phyloP scores from a whole-genome alignment of 1,140 invertebrate species.

The Papilio xuthus region DNA sequence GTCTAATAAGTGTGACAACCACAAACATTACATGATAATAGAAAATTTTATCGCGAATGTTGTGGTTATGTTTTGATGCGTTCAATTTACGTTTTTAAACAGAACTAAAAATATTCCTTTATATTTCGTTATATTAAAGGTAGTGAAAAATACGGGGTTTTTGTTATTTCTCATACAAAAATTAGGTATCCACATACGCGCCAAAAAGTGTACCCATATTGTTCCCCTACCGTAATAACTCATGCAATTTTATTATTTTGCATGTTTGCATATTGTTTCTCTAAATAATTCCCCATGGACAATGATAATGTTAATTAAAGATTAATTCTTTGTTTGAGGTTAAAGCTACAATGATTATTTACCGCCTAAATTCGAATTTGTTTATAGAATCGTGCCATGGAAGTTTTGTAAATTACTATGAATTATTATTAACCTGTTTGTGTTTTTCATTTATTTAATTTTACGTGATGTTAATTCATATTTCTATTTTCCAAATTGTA shows the following conservation, averaged over 20 bases:
- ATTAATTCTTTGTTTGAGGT: background rate
- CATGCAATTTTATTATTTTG: background rate
- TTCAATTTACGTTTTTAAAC: background rate
- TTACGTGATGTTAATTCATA: background rate
- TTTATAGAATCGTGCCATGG: background rate
- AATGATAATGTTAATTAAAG: no score
- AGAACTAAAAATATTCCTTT: background rate
- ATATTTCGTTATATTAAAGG: background rate
- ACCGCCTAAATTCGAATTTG: background rate
- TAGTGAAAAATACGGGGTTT: background rate
- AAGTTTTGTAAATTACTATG: background rate
- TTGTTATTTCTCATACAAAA: background rate
- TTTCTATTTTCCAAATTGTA: no score
- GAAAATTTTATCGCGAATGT: conserved; percentile 19
- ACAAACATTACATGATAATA: conserved; percentile 32
- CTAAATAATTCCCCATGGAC: background rate
- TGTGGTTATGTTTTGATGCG: conserved; percentile 3
- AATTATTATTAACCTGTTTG: background rate
- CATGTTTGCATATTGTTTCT: background rate
- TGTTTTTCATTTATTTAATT: background rate
- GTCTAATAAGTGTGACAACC: conserved; percentile 14
- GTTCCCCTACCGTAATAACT: background rate
- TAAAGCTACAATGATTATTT: background rate
- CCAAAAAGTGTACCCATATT: background rate
- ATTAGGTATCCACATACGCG: background rate